phyloP scores from a whole-genome alignment of 1,140 invertebrate genomes.

The Linepithema humile region DNA sequence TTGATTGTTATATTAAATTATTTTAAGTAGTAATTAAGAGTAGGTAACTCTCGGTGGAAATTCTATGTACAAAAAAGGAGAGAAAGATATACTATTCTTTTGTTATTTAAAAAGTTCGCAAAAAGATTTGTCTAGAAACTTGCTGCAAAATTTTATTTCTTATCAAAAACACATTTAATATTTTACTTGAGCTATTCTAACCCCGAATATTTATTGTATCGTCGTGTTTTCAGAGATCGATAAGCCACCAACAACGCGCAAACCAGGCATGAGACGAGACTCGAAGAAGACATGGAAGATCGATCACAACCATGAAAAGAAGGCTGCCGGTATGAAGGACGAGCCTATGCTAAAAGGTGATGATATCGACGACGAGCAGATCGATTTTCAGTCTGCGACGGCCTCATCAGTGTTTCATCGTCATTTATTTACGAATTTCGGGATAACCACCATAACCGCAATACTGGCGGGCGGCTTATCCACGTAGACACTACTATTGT shows the following conservation, averaged over 20 bases:
- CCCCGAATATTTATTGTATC: conserved; percentile 6
- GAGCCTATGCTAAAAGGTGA: conserved; percentile 74
- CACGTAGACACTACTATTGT: conserved; percentile 60
- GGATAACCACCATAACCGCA: conserved; percentile 64
- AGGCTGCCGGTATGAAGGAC: conserved; percentile 77
- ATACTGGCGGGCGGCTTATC: conserved; percentile 72
- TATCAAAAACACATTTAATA: neutral
- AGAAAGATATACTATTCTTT: neutral
- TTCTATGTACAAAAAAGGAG: neutral
- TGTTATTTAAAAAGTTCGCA: neutral
- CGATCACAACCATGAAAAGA: conserved; percentile 76
- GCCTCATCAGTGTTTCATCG: conserved; percentile 74
- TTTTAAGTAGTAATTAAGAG: no score
- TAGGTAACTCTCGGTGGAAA: no score
- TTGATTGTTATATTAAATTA: no score
- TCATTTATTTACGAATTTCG: conserved; percentile 58
- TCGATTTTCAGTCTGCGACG: conserved; percentile 79
- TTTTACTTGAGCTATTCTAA: neutral
- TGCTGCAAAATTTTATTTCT: neutral
- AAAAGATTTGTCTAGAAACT: neutral
- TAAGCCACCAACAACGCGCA: conserved; percentile 74
- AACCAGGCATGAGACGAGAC: conserved; percentile 75
- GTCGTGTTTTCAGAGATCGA: conserved; percentile 73
- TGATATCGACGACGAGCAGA: conserved; percentile 75
- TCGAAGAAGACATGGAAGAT: conserved; percentile 79